Base-by-base conservation (phyloP, 2,888 invertebrate genomes). In the Ligdia adustata region DNA sequence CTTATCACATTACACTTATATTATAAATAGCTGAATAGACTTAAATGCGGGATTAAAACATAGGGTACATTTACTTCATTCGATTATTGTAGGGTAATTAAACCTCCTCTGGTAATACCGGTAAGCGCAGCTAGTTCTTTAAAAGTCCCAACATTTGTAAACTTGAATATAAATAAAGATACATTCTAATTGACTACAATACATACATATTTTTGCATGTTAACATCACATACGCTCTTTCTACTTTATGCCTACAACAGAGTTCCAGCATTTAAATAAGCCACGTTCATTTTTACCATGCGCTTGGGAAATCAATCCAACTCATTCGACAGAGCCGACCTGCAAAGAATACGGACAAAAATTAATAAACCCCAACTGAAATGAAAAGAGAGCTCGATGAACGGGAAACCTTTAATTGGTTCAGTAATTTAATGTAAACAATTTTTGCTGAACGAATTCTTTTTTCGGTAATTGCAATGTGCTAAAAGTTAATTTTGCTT, bases 241-340 rank as follows among this genome's bases (percentile, higher is more conserved):
- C 27, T n/a, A n/a, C n/a, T n/a, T n/a, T n/a, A n/a, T n/a, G n/a
- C n/a, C n/a, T n/a, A n/a, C n/a, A n/a, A n/a, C n/a, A n/a, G 9
- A 24, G 26, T 34, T 9, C 15, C 50, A 62, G 67, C 71, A 71
- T 75, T 79, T 77, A 75, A 76, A 75, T 74, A 75, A 75, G 67
- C 63, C 66, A 72, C 69, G 69, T 73, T 73, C 72, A 72, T 66
- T 79, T 82, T 79, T 75, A 82, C 82, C 79, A 82, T 72, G 74
- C 83, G 70, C 85, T 63, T 57, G 83, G 83, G 83, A 85, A 85
- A 85, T 85, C 84, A 85, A 75, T 69, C 69, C 66, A 62, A 76
- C 71, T 78, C 75, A 69, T 69, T 73, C 61, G 55, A 55, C 64
- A 60, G 63, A 49, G 64, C 43, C 77, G 77, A 77, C 79, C 79